Evolutionary conservation across 2,113 vertebrate species (phyloP).

Genomic region (Synchiropus splendidus): DNA sequence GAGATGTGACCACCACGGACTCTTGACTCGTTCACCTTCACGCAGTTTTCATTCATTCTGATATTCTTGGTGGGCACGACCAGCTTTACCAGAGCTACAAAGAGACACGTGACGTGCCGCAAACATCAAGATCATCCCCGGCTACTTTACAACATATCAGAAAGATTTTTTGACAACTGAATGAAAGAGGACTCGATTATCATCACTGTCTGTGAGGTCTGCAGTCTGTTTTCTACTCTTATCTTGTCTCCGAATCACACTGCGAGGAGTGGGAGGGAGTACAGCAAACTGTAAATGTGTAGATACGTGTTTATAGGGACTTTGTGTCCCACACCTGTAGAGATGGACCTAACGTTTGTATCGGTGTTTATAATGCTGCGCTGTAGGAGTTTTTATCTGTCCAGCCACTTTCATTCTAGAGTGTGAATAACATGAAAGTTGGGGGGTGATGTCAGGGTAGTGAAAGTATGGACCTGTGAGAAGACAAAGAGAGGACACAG

Average conservation of each 20-base stretch:
- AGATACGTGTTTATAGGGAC: conserved; percentile 60
- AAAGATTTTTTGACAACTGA: conserved; percentile 27
- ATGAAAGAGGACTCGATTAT: conserved; percentile 31
- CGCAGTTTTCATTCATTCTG: conserved; percentile 29
- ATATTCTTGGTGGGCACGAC: conserved; percentile 33
- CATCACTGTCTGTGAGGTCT: conserved; percentile 60
- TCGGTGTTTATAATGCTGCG: conserved; percentile 45
- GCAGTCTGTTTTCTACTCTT: conserved; percentile 50
- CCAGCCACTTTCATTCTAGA: conserved; percentile 25
- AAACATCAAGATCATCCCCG: conserved; percentile 28
- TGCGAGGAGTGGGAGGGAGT: conserved; percentile 36
- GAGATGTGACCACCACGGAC: conserved; percentile 46
- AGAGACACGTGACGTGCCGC: conserved; percentile 28
- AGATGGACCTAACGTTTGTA: conserved; percentile 62
- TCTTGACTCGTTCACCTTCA: conserved; percentile 46
- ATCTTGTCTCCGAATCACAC: conserved; percentile 35
- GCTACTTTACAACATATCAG: conserved; percentile 28
- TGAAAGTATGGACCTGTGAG: conserved; percentile 56
- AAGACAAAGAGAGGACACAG: conserved; percentile 29
- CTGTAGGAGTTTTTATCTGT: conserved; percentile 28
- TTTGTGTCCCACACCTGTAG: conserved; percentile 40
- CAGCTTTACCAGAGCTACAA: conserved; percentile 41
- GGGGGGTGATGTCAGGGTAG: conserved; percentile 16
- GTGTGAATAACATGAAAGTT: conserved; percentile 49
- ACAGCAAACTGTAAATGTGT: conserved; percentile 47